Conservation (phyloP, 2,797 vertebrate genomes). For the Chelmon rostratus region DNA sequence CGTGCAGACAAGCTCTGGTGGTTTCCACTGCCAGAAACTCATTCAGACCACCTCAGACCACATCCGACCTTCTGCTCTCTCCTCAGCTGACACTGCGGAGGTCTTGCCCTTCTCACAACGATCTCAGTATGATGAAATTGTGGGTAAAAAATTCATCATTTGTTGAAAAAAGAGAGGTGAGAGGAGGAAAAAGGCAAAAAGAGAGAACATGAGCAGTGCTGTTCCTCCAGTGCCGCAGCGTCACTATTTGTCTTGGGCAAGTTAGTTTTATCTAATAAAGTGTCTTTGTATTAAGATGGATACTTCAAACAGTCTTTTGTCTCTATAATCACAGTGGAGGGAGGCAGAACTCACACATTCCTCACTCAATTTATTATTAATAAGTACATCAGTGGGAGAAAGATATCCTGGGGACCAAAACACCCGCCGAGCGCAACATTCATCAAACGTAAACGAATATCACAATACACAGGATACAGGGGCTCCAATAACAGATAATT, state of each 20-base stretch:
- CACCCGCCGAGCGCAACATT: conserved; percentile 86
- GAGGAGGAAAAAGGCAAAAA: conserved; percentile 50
- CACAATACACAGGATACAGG: conserved; percentile 87
- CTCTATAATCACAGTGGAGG: conserved; percentile 88
- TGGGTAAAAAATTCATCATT: conserved; percentile 26
- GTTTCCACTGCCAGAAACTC: conserved; percentile 57
- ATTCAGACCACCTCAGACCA: conserved; percentile 61
- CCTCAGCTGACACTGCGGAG: conserved; percentile 57
- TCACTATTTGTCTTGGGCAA: conserved; percentile 87
- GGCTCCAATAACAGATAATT: conserved; percentile 88
- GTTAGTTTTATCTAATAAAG: conserved; percentile 91
- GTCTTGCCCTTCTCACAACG: conserved; percentile 29
- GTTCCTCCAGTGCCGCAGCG: conserved; percentile 68
- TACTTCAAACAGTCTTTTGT: conserved; percentile 88
- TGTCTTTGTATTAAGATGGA: conserved; percentile 90
- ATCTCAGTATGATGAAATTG: conserved; percentile 46
- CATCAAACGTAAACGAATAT: conserved; percentile 89
- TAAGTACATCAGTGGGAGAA: conserved; percentile 90
- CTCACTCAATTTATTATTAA: conserved; percentile 90
- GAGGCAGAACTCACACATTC: conserved; percentile 89
- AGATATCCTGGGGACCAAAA: conserved; percentile 87
- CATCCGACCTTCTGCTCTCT: conserved; percentile 54
- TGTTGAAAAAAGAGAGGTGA: conserved; percentile 46
- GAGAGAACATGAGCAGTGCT: conserved; percentile 66
- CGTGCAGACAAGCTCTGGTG: conserved; percentile 66